Percentiles rank a stretch among this genome's conserved stretches.
Conservation (phyloP, 2,888 invertebrate species). For the Ennomos quercinarius region DNA sequence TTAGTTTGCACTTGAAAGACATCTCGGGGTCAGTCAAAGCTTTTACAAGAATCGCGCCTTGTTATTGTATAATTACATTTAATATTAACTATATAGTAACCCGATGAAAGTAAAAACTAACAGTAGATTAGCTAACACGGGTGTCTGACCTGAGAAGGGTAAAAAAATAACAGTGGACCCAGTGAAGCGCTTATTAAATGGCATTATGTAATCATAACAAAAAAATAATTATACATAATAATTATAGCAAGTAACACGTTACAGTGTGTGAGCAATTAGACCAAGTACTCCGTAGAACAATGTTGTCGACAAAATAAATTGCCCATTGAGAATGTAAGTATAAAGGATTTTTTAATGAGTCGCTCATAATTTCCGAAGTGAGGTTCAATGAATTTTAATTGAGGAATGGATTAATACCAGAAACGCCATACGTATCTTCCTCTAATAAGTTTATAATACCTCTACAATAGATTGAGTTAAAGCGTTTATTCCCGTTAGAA, state of each 20-base stretch:
- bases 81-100: not conserved
- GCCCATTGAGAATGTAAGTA: conserved; percentile 25
- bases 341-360: conserved; percentile 23
- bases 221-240: conserved; percentile 50
- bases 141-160: conserved; percentile 22
- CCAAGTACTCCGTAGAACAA: conserved; percentile 48
- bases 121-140: conserved; percentile 1
- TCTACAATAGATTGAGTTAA: no score
- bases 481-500: no score
- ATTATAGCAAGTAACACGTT: conserved; percentile 49
- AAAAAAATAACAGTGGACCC: conserved; percentile 27
- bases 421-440: not conserved
- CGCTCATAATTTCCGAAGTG: conserved; percentile 13
- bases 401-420: conserved; percentile 8
- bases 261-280: conserved; percentile 64
- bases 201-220: conserved; percentile 47
- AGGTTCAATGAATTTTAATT: conserved; percentile 6
- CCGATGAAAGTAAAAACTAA: conserved; percentile 18
- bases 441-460: no score
- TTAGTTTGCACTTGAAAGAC: no score
- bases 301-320: conserved; percentile 34
- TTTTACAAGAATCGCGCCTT: no score
- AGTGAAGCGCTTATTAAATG: conserved; percentile 37
- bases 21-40: no score
- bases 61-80: no score